Evolutionary conservation across 2,797 vertebrate genomes (phyloP).

Genomic region (Hoplostethus atlanticus): DNA sequence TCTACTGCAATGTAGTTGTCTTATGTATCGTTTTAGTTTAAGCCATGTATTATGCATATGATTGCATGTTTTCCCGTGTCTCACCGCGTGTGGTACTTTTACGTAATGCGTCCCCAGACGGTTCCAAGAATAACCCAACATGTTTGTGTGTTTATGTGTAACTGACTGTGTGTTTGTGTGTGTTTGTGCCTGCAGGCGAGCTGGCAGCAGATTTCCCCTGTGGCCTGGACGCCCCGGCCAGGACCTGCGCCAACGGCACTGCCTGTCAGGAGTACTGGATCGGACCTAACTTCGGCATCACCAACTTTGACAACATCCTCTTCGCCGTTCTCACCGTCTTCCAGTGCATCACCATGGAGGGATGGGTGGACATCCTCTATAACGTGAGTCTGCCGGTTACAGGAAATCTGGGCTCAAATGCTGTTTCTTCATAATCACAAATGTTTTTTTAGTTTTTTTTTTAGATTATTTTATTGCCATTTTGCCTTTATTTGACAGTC

Average conservation of each 20-base stretch:
- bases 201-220: constrained; percentile 91
- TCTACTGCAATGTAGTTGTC: background rate
- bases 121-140: constrained; percentile 7
- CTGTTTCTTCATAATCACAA: too few relatives aligned
- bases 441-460: too few relatives aligned
- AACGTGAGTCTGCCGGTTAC: constrained; percentile 85
- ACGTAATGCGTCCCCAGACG: constrained; percentile 7
- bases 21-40: constrained; percentile 16
- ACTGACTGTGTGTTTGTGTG: constrained; percentile 29
- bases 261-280: constrained; percentile 91
- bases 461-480: too few relatives aligned
- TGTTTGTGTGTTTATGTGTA: constrained; percentile 14
- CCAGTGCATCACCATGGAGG: constrained; percentile 99
- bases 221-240: constrained; percentile 88
- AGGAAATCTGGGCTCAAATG: too few relatives aligned
- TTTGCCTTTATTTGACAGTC: too few relatives aligned
- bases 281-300: constrained; percentile 96
- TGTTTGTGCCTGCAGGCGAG: constrained; percentile 79
- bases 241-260: constrained; percentile 85
- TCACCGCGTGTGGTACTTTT: constrained; percentile 5
- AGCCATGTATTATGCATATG: constrained; percentile 16
- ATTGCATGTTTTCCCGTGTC: constrained; percentile 10
- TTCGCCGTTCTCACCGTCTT: constrained; percentile 96
- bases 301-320: constrained; percentile 98
- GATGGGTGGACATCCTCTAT: constrained; percentile 98